Evolutionary conservation across 2,113 vertebrate species (phyloP).

Genomic region (Brienomyrus brachyistius): DNA sequence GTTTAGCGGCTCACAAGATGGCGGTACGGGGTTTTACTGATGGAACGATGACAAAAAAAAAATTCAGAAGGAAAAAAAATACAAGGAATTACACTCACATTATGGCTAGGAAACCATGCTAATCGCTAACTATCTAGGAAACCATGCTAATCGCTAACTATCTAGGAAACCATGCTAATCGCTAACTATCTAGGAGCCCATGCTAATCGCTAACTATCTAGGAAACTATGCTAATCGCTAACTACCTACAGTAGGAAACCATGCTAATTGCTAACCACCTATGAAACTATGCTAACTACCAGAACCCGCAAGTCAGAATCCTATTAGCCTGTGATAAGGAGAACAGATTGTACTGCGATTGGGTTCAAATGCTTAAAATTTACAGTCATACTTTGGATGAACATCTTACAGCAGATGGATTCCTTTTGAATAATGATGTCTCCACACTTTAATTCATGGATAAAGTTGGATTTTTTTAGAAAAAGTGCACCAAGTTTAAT

Average conservation of each 20-base stretch:
- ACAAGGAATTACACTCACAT: not conserved
- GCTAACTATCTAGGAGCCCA: too few species aligned
- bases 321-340: not conserved
- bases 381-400: not conserved
- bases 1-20: not conserved
- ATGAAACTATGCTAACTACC: not conserved
- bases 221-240: not conserved
- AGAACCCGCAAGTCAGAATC: not conserved
- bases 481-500: not conserved
- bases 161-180: too few species aligned
- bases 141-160: too few species aligned
- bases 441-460: not conserved
- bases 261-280: too few species aligned
- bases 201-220: too few species aligned
- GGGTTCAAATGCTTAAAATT: not conserved
- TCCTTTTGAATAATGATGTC: not conserved
- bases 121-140: too few species aligned
- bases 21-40: not conserved
- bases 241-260: too few species aligned
- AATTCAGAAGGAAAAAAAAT: not conserved
- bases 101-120: not conserved
- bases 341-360: not conserved
- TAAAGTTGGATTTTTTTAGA: not conserved
- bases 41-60: not conserved
- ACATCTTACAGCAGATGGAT: not conserved